These are phyloP conservation scores for Neosilurus hyrtlii DNA, from an alignment of 2,797 vertebrate genomes.

Conservation along the genomic window DNA sequence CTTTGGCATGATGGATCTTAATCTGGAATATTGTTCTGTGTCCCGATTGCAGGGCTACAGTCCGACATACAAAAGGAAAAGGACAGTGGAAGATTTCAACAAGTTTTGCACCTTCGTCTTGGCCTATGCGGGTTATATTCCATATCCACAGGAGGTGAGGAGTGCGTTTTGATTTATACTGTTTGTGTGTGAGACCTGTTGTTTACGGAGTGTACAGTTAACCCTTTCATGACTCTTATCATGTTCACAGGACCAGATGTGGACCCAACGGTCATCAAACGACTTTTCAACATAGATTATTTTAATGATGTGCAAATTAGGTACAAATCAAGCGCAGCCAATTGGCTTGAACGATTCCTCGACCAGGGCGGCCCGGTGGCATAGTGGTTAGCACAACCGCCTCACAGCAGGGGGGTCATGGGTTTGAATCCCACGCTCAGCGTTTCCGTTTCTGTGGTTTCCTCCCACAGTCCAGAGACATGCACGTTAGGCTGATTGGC, in stretches of 20 bases:
- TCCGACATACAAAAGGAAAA: conserved; percentile 78
- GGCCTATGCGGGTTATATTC: conserved; percentile 98
- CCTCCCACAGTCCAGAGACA: too few species aligned
- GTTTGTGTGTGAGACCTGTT: neutral
- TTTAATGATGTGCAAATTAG: neutral
- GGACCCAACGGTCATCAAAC: neutral
- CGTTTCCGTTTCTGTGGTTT: too few species aligned
- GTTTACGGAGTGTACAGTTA: neutral
- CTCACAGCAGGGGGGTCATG: too few species aligned
- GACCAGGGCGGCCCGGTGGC: too few species aligned
- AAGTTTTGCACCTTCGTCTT: conserved; percentile 98
- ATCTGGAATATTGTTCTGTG: too few species aligned
- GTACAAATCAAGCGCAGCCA: neutral
- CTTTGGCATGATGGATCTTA: too few species aligned
- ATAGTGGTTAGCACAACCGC: too few species aligned
- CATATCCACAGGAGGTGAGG: conserved; percentile 90
- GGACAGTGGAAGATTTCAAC: conserved; percentile 98
- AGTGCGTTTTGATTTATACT: neutral
- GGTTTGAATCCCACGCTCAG: too few species aligned
- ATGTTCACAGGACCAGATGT: neutral
- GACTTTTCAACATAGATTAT: neutral
- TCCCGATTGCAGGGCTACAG: conserved; percentile 69
- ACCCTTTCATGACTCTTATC: neutral
- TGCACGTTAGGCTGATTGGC: too few species aligned
- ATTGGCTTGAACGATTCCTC: neutral